These are phyloP conservation scores for Theristicus caerulescens DNA, from an alignment of 2,113 vertebrate genomes.

Conservation along the genomic window DNA sequence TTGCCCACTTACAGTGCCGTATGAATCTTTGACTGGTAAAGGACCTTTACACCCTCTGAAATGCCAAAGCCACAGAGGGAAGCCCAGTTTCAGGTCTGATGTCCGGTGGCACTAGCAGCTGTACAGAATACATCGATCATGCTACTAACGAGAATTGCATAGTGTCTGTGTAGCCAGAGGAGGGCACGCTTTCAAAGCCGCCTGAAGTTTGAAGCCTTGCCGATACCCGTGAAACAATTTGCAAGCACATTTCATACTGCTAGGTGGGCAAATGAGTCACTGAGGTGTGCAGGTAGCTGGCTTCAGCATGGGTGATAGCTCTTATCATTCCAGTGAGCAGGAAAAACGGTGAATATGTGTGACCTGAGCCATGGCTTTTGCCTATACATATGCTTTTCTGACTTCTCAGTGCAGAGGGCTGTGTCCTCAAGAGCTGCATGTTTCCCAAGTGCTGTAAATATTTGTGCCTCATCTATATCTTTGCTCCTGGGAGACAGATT, in stretches of 20 bases:
- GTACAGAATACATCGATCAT: fast-evolving
- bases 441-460: neutral
- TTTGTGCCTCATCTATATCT: neutral
- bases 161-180: neutral
- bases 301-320: neutral
- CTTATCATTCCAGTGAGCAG: neutral
- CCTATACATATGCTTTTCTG: neutral
- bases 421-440: neutral
- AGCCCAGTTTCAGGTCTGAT: neutral
- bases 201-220: neutral
- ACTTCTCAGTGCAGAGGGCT: neutral
- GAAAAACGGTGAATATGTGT: neutral
- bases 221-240: fast-evolving
- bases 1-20: neutral
- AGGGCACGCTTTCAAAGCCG: neutral
- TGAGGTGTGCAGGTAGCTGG: neutral
- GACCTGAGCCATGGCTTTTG: neutral
- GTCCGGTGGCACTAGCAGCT: neutral
- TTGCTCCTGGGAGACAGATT: neutral
- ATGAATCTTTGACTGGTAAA: neutral
- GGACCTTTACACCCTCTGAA: neutral
- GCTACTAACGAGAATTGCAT: fast-evolving
- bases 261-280: neutral
- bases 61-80: neutral
- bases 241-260: neutral